These are phyloP conservation scores for Solenopsis invicta DNA, from an alignment of 1,140 invertebrate species.

Conservation along the genomic window DNA sequence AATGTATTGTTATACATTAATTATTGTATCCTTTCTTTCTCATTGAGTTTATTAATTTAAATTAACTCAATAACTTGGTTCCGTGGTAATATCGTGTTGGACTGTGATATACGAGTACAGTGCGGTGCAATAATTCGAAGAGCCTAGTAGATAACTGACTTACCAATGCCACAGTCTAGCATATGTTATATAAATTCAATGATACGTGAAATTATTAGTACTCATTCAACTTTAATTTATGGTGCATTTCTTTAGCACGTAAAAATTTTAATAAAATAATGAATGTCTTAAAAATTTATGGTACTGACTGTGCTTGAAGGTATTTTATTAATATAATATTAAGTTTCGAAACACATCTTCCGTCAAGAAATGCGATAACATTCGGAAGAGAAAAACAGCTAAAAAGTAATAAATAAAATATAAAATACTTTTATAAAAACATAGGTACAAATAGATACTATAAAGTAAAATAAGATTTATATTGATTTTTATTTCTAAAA, in stretches of 20 bases:
- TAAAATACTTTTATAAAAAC: neutral
- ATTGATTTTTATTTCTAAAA: too few relatives aligned
- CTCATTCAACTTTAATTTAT: neutral
- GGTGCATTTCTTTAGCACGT: neutral
- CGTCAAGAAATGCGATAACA: constrained; percentile 86
- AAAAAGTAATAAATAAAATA: neutral
- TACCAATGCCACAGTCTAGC: too few relatives aligned
- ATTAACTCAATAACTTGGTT: neutral
- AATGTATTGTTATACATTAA: too few relatives aligned
- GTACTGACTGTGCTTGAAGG: constrained; percentile 85
- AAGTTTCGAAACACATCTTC: constrained; percentile 85
- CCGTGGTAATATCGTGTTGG: neutral
- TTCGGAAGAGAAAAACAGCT: constrained; percentile 88
- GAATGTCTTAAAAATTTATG: neutral
- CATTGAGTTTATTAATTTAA: neutral
- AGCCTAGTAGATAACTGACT: too few relatives aligned
- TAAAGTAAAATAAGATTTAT: too few relatives aligned
- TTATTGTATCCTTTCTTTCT: too few relatives aligned
- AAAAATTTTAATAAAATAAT: neutral
- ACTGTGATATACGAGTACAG: neutral
- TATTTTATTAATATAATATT: too few relatives aligned
- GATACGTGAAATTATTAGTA: neutral
- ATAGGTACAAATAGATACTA: neutral
- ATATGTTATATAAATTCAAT: too few relatives aligned
- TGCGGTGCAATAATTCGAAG: too few relatives aligned